Percentiles rank a stretch among this genome's conserved stretches.
These are phyloP conservation scores for Ciona savignyi DNA, from an alignment of 23 tunicate species.

Conservation along the genomic window DNA sequence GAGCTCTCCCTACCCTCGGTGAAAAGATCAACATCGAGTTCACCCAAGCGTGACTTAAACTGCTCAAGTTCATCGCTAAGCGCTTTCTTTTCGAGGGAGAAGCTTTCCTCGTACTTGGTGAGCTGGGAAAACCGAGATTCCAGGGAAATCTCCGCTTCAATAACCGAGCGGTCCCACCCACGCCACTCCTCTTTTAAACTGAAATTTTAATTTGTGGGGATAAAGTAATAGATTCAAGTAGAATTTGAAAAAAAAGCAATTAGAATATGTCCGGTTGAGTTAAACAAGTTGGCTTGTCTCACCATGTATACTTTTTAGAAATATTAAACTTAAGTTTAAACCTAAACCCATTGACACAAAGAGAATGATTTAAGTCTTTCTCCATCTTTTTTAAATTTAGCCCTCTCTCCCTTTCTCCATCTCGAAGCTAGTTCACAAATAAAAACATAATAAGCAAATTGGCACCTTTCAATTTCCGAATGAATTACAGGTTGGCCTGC, in stretches of 20 bases:
- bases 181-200: constrained; percentile 89
- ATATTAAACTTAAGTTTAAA: background rate
- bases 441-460: background rate
- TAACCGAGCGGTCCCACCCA: constrained; percentile 63
- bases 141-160: constrained; percentile 68
- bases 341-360: background rate
- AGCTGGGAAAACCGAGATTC: constrained; percentile 47
- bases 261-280: too few species aligned
- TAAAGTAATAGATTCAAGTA: background rate
- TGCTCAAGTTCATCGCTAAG: constrained; percentile 19
- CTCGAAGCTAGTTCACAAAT: background rate
- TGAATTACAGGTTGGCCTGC: constrained; percentile 46
- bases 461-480: constrained; percentile 71
- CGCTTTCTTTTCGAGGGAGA: constrained; percentile 18
- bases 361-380: too few species aligned
- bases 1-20: constrained; percentile 5
- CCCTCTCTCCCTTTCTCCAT: background rate
- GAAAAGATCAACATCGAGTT: constrained; percentile 22
- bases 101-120: constrained; percentile 50
- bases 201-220: background rate
- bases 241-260: too few species aligned
- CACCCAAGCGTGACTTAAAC: constrained; percentile 13
- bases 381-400: background rate
- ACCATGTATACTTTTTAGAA: too few species aligned
- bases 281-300: too few species aligned